These are phyloP conservation scores for Hemicrepidius hirtus DNA, from an alignment of 2,888 invertebrate genomes.

Conservation along the genomic window DNA sequence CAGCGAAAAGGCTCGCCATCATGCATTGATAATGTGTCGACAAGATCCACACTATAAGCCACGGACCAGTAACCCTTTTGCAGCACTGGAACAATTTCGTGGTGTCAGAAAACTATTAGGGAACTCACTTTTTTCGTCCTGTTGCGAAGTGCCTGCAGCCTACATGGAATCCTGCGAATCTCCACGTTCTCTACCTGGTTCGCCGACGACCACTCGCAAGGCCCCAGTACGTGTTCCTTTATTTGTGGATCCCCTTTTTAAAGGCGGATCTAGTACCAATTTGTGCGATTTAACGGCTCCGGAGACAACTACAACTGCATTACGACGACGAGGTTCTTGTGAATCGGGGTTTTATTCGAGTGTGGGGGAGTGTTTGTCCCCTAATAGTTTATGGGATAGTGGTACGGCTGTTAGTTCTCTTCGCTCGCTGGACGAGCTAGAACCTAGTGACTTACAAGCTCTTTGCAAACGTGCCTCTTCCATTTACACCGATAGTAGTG, in stretches of 20 bases:
- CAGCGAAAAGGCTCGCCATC: constrained; percentile 84
- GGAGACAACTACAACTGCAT: constrained; percentile 59
- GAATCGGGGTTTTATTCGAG: constrained; percentile 94
- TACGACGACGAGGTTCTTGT: constrained; percentile 87
- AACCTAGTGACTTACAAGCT: constrained; percentile 75
- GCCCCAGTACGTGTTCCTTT: constrained; percentile 66
- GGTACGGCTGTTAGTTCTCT: constrained; percentile 76
- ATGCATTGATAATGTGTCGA: constrained; percentile 86
- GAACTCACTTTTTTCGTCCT: constrained; percentile 80
- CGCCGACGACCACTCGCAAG: constrained; percentile 72
- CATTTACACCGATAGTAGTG: constrained; percentile 90
- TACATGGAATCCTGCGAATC: constrained; percentile 70
- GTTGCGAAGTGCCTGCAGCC: constrained; percentile 85
- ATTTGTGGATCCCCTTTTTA: constrained; percentile 75
- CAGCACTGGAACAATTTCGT: constrained; percentile 83
- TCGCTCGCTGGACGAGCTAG: constrained; percentile 77
- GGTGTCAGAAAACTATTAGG: constrained; percentile 90
- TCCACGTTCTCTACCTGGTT: constrained; percentile 74
- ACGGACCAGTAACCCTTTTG: constrained; percentile 82
- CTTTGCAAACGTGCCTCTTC: constrained; percentile 83
- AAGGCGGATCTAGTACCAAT: constrained; percentile 69
- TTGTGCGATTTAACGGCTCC: constrained; percentile 65
- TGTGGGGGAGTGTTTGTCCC: constrained; percentile 77
- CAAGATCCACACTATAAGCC: constrained; percentile 89
- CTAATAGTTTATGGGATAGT: constrained; percentile 74